Evolutionary conservation across 2,797 vertebrate genomes (phyloP).

Genomic region (Gobio occitaniae): DNA sequence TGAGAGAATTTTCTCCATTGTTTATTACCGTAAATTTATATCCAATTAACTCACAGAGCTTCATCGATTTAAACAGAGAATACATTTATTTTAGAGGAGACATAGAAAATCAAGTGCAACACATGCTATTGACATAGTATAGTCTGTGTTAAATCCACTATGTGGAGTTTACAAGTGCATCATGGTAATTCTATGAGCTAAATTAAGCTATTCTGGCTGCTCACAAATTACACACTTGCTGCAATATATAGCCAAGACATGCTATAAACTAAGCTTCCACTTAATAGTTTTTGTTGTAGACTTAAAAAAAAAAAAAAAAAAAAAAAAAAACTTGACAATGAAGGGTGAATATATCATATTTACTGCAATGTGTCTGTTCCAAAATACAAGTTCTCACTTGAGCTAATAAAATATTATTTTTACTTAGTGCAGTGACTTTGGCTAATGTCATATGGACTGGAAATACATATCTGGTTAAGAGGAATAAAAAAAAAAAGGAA

Average conservation of each 20-base stretch:
- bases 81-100: slow-evolving; percentile 16
- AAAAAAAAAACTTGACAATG: slow-evolving; percentile 1
- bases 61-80: background rate
- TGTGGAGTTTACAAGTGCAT: slow-evolving; percentile 25
- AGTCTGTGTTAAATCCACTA: slow-evolving; percentile 5
- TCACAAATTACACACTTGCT: slow-evolving; percentile 14
- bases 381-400: slow-evolving; percentile 18
- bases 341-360: slow-evolving; percentile 28
- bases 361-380: slow-evolving; percentile 9
- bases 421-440: slow-evolving; percentile 23
- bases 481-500: background rate
- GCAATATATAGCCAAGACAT: slow-evolving; percentile 15
- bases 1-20: background rate
- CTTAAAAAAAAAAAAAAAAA: slow-evolving; percentile 11
- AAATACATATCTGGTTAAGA: slow-evolving; percentile 1
- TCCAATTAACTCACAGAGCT: background rate
- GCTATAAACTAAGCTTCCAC: slow-evolving; percentile 24
- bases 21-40: background rate
- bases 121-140: slow-evolving; percentile 20
- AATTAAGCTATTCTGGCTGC: background rate
- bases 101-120: slow-evolving; percentile 10
- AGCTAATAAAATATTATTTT: slow-evolving; percentile 16
- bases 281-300: background rate
- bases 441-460: slow-evolving; percentile 12
- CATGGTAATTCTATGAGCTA: slow-evolving; percentile 1